Evolutionary conservation across 2,797 vertebrate species (phyloP).

Genomic region (Phylloscopus collybita): DNA sequence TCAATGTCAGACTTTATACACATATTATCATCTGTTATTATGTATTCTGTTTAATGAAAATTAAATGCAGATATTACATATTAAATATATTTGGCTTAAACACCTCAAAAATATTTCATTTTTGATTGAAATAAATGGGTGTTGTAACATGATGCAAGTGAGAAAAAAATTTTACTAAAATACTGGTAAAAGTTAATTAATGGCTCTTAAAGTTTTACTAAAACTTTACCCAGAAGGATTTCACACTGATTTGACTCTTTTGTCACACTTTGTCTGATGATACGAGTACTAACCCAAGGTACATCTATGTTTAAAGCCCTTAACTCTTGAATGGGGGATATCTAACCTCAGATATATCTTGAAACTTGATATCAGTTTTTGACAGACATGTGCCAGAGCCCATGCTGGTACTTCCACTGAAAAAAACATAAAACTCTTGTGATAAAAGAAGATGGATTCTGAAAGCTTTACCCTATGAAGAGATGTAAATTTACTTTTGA

Average conservation of each 20-base stretch:
- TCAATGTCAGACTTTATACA: not conserved
- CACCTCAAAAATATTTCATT: not conserved
- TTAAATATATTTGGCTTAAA: not conserved
- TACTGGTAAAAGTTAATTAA: not conserved
- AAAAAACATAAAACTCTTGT: not conserved
- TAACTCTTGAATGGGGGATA: not conserved
- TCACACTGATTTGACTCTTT: not conserved
- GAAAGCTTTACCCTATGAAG: not conserved
- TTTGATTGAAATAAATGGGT: not conserved
- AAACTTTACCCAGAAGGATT: not conserved
- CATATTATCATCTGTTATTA: not conserved
- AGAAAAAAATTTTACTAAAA: not conserved
- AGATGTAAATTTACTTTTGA: not conserved
- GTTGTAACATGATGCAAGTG: not conserved
- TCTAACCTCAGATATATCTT: not conserved
- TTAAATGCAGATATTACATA: not conserved
- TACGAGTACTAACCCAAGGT: not conserved
- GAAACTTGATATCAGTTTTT: not conserved
- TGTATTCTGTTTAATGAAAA: not conserved
- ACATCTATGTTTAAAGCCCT: not conserved
- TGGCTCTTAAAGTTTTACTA: not conserved
- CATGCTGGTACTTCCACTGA: not conserved
- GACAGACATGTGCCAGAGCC: fast-evolving
- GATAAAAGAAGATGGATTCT: not conserved
- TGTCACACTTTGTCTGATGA: not conserved